Conservation (phyloP, 2,888 invertebrate species). For the Strigamia crassipes region DNA sequence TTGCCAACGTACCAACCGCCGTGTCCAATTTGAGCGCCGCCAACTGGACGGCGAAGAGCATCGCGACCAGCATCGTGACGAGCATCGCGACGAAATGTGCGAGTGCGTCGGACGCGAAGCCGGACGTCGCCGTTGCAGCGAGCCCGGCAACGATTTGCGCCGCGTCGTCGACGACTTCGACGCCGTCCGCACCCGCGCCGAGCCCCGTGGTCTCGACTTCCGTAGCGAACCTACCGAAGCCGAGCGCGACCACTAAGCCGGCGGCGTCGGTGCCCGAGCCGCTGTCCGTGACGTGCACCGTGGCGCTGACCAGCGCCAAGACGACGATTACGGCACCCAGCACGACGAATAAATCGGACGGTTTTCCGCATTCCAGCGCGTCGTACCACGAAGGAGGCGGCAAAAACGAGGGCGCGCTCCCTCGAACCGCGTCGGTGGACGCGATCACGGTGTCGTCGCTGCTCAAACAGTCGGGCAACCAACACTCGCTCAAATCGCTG, state of each 20-base stretch:
- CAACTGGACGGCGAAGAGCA: not conserved
- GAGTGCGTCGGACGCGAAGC: not conserved
- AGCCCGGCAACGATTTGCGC: too few relatives aligned
- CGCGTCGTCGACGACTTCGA: not conserved
- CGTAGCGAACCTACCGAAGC: too few relatives aligned
- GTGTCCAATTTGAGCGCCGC: not conserved
- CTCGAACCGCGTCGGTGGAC: not conserved
- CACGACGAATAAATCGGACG: not conserved
- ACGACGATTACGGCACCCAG: not conserved
- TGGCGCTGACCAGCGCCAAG: too few relatives aligned
- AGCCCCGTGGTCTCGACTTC: not conserved
- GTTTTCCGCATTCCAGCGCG: not conserved
- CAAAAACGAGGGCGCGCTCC: not conserved
- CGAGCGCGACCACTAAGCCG: too few relatives aligned
- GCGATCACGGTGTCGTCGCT: slow-evolving; percentile 43
- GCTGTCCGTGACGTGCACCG: not conserved
- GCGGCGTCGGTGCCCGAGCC: not conserved
- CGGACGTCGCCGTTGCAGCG: not conserved
- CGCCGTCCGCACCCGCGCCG: not conserved
- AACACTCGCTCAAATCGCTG: not conserved
- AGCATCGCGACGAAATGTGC: not conserved
- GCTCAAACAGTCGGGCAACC: slow-evolving; percentile 15
- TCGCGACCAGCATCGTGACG: not conserved
- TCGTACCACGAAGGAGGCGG: not conserved
- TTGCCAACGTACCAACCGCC: not conserved